These are phyloP conservation scores for Indicator maculatus DNA, from an alignment of 2,113 vertebrate species.

Conservation along the genomic window DNA sequence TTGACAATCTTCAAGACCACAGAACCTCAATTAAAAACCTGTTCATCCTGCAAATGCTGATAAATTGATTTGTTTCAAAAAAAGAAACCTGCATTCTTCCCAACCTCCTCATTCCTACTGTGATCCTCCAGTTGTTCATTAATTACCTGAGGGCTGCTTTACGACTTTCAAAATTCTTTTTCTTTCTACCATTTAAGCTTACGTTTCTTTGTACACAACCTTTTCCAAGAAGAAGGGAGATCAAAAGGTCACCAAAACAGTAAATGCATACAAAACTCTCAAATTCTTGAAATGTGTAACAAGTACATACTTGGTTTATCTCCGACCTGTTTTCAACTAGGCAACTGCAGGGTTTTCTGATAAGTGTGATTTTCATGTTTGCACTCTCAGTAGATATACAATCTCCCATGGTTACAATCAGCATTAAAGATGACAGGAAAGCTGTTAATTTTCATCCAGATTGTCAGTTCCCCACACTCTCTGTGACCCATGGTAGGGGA, in stretches of 20 bases:
- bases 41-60: not conserved
- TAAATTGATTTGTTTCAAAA: not conserved
- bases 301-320: not conserved
- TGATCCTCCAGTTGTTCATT: not conserved
- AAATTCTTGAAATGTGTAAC: not conserved
- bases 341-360: not conserved
- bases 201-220: not conserved
- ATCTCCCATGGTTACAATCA: not conserved
- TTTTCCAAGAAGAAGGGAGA: not conserved
- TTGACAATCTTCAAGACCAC: not conserved
- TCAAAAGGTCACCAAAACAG: not conserved
- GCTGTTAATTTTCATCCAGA: not conserved
- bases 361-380: not conserved
- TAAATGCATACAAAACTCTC: not conserved
- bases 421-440: not conserved
- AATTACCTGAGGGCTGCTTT: not conserved
- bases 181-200: not conserved
- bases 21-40: not conserved
- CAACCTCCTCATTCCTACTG: not conserved
- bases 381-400: not conserved
- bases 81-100: not conserved
- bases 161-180: not conserved
- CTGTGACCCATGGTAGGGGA: not conserved
- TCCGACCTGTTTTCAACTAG: not conserved
- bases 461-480: not conserved